These are phyloP conservation scores for Colinus virginianus DNA, from an alignment of 2,113 vertebrate species.

Conservation along the genomic window DNA sequence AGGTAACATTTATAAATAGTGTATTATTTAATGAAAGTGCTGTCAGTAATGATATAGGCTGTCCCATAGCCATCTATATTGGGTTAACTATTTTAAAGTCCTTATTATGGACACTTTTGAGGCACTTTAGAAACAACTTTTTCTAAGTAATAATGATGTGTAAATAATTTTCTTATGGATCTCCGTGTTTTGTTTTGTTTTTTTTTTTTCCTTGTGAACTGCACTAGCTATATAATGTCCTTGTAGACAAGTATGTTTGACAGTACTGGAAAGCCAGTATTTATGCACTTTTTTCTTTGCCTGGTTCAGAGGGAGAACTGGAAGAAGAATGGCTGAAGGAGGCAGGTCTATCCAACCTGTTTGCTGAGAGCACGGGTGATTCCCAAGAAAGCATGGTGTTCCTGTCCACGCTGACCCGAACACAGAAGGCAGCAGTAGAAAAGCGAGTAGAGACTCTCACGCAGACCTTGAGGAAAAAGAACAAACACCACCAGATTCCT, in stretches of 20 bases:
- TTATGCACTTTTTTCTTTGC: neutral
- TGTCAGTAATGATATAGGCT: neutral
- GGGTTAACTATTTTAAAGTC: neutral
- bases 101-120: neutral
- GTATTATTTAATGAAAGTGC: neutral
- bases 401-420: conserved; percentile 90
- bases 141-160: neutral
- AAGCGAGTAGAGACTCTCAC: conserved; percentile 87
- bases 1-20: neutral
- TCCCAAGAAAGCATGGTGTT: conserved; percentile 87
- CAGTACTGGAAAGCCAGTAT: neutral
- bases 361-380: conserved; percentile 83
- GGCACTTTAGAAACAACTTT: neutral
- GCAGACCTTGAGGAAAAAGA: conserved; percentile 91
- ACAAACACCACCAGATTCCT: conserved; percentile 90
- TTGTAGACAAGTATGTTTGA: neutral
- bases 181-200: neutral
- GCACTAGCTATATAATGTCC: neutral
- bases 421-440: conserved; percentile 91
- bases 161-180: neutral
- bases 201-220: neutral
- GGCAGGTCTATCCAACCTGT: conserved; percentile 90
- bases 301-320: conserved; percentile 88
- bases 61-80: neutral
- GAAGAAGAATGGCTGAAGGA: conserved; percentile 97